Conservation (phyloP, 2,888 invertebrate species). For the Periphyllus acericola region DNA sequence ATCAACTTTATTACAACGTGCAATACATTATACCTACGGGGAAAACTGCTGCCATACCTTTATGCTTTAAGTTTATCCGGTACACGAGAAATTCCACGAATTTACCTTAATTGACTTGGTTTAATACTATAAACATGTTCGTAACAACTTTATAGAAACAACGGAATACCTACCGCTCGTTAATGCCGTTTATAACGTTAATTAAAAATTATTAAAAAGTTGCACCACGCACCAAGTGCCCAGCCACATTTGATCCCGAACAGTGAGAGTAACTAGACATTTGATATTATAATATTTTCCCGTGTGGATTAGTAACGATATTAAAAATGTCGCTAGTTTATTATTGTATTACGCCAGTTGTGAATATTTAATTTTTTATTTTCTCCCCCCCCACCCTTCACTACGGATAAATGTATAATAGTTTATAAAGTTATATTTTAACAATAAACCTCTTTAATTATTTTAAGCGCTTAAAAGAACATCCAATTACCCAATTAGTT, state of each 20-base stretch:
- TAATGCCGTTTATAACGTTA: background rate
- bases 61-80: background rate
- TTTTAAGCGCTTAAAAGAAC: constrained; percentile 6
- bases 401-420: background rate
- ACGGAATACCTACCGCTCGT: background rate
- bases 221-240: background rate
- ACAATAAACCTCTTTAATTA: constrained; percentile 5
- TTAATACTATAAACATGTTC: background rate
- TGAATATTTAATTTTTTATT: background rate
- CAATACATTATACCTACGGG: background rate
- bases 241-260: background rate
- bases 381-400: background rate
- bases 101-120: background rate
- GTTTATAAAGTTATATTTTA: background rate
- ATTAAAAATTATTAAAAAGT: background rate
- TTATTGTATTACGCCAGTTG: background rate
- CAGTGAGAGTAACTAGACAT: background rate
- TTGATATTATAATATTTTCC: background rate
- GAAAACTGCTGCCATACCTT: background rate
- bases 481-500: background rate
- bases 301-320: background rate
- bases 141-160: background rate
- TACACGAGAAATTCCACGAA: background rate
- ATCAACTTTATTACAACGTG: background rate
- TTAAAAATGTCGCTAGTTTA: background rate